Base-by-base conservation (phyloP, 2,113 vertebrate genomes). In the Phylloscopus whistleri region DNA sequence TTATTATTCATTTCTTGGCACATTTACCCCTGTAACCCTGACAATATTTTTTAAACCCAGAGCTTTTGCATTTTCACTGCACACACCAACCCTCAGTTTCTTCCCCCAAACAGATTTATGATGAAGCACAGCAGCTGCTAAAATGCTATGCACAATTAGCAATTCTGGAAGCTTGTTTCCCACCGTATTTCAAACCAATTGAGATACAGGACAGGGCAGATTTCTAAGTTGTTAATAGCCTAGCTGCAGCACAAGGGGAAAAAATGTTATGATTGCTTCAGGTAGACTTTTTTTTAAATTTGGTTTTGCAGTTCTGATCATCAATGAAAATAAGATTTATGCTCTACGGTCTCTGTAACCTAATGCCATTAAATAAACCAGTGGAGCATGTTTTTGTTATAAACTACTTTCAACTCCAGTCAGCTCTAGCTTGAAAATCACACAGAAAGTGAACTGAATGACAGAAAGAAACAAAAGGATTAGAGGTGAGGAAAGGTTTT, bases 21-120 rank as follows among this genome's bases (percentile, higher is more conserved):
- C 12, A 73, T 74, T 93, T 96, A 94, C 80, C 83, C 70, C 72
- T 95, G n/a, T 95, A 96, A 86, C 68, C 72, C 83, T 96, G 73
- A 91, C 13, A 88, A 80, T 84, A 88, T 91, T 94, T 95, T 37
- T 53, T 90, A 74, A 94, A 52, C 0, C 7, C 53, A 76, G 83
- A 88, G 69, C 37, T 92, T 75, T 27, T 39, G 53, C 14, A 13
- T 35, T 90, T 90, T 96, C 59, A 75, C 66, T 16, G 4, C n/a
- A 90, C 56, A 66, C 62, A 72, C 58, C 52, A 67, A 11, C 35
- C 66, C 55, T 75, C 77, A 73, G 35, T 49, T 86, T 90, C 13
- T 73, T 95, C 52, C 31, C 35, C 44, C 21, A 94, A 76, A 92
- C 60, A 73, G 78, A 93, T 64, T 93, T 84, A 79, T 74, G 79